phyloP scores from a whole-genome alignment of 1,140 invertebrate species.

The Drosophila setifemur region DNA sequence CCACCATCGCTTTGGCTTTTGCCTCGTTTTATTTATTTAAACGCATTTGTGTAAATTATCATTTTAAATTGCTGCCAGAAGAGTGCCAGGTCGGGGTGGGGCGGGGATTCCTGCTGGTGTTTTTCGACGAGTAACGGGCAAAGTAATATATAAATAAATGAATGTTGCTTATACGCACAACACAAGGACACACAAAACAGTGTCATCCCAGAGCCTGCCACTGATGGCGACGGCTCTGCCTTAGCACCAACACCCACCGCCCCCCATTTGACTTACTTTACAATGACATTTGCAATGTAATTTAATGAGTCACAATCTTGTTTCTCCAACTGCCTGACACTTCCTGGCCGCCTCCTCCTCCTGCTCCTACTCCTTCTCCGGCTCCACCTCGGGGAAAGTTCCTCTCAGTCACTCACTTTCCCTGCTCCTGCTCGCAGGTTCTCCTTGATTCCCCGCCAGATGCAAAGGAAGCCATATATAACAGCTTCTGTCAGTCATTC shows the following conservation, averaged over 20 bases:
- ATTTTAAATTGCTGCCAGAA: constrained; percentile 75
- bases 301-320: constrained; percentile 81
- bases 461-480: constrained; percentile 36
- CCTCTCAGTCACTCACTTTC: constrained; percentile 3
- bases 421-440: not conserved
- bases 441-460: not conserved
- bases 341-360: constrained; percentile 42
- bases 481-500: constrained; percentile 57
- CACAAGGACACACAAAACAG: constrained; percentile 23
- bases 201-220: constrained; percentile 34
- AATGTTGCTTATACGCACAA: constrained; percentile 66
- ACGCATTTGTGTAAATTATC: constrained; percentile 81
- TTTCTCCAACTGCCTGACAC: constrained; percentile 76
- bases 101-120: not conserved
- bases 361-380: not conserved
- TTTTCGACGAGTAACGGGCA: constrained; percentile 16
- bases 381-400: not conserved
- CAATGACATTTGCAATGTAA: constrained; percentile 80
- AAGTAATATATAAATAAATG: constrained; percentile 80
- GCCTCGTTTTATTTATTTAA: constrained; percentile 79
- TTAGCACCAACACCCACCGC: constrained; percentile 11
- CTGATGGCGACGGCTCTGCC: constrained; percentile 12
- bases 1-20: constrained; percentile 8
- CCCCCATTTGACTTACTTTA: constrained; percentile 71
- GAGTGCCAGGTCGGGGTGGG: not conserved